phyloP scores from a whole-genome alignment of 2,888 invertebrate genomes.

The Eurois occulta region DNA sequence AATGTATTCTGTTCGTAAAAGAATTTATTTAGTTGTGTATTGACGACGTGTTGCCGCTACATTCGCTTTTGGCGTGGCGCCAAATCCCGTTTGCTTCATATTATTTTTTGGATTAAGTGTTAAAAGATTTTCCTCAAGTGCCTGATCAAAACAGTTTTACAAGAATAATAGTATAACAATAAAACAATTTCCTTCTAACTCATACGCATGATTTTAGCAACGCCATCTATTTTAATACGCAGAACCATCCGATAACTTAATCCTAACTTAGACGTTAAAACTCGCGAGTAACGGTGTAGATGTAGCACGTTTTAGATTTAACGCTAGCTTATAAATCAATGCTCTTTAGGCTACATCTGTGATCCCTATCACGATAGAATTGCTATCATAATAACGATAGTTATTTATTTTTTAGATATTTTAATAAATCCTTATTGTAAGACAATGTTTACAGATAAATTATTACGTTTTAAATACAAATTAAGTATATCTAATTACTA shows the following conservation, averaged over 20 bases:
- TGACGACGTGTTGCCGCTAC: slow-evolving; percentile 23
- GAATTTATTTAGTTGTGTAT: slow-evolving; percentile 42
- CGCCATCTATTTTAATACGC: slow-evolving; percentile 21
- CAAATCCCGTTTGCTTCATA: background rate
- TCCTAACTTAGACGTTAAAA: slow-evolving; percentile 1
- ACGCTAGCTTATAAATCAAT: slow-evolving; percentile 63
- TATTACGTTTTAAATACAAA: slow-evolving; percentile 36
- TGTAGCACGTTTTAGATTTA: slow-evolving; percentile 47
- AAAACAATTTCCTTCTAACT: background rate
- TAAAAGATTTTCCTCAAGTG: background rate
- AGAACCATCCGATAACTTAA: slow-evolving; percentile 20
- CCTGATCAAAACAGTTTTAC: background rate
- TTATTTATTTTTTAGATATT: slow-evolving; percentile 61
- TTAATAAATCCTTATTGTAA: slow-evolving; percentile 1
- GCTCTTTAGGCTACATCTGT: slow-evolving; percentile 89
- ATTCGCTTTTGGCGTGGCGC: slow-evolving; percentile 28
- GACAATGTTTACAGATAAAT: slow-evolving; percentile 21
- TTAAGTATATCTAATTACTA: slow-evolving; percentile 36
- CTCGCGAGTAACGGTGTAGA: slow-evolving; percentile 6
- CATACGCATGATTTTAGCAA: background rate
- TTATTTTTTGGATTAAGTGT: background rate
- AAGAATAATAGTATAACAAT: background rate
- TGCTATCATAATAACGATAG: slow-evolving; percentile 65
- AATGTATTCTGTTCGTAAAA: slow-evolving; percentile 37
- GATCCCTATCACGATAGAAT: slow-evolving; percentile 83